Evolutionary conservation across 2,888 invertebrate genomes (phyloP).

Genomic region (Microctonus hyperodae): DNA sequence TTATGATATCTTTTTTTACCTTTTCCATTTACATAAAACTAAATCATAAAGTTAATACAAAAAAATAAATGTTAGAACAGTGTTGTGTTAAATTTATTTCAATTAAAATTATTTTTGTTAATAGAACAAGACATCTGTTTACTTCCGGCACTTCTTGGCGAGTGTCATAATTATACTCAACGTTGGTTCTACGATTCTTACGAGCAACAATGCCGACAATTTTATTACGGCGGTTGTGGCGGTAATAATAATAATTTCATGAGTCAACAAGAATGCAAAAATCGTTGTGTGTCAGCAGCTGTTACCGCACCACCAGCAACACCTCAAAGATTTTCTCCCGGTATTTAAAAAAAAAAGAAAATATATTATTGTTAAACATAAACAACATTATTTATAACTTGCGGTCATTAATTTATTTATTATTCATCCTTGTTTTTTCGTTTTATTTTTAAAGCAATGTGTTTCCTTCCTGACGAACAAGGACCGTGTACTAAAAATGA

Average conservation of each 20-base stretch:
- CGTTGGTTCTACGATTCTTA: conserved; percentile 86
- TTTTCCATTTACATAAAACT: background rate
- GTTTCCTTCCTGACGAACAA: conserved; percentile 71
- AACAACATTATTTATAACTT: background rate
- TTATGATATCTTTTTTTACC: background rate
- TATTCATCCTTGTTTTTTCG: background rate
- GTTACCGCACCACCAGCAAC: conserved; percentile 58
- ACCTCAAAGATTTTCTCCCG: conserved; percentile 47
- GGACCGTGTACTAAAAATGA: conserved; percentile 73
- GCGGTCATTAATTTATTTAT: background rate
- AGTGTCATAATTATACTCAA: conserved; percentile 77
- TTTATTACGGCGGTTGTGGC: conserved; percentile 90
- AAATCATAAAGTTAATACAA: background rate
- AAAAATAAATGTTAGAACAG: background rate
- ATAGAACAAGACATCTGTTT: conserved; percentile 75
- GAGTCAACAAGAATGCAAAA: conserved; percentile 72
- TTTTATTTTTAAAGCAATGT: conserved; percentile 67
- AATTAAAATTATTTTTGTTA: conserved; percentile 23
- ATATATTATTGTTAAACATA: background rate
- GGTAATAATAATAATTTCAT: conserved; percentile 90
- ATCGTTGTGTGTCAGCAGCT: conserved; percentile 67
- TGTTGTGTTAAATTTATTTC: background rate
- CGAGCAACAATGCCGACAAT: conserved; percentile 77
- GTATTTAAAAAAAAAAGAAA: conserved; percentile 42
- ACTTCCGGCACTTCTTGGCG: conserved; percentile 78